Percentiles rank a stretch among this genome's conserved stretches.
Evolutionary conservation across 2,888 invertebrate genomes (phyloP).

Genomic region (Pristionchus maxplancki): DNA sequence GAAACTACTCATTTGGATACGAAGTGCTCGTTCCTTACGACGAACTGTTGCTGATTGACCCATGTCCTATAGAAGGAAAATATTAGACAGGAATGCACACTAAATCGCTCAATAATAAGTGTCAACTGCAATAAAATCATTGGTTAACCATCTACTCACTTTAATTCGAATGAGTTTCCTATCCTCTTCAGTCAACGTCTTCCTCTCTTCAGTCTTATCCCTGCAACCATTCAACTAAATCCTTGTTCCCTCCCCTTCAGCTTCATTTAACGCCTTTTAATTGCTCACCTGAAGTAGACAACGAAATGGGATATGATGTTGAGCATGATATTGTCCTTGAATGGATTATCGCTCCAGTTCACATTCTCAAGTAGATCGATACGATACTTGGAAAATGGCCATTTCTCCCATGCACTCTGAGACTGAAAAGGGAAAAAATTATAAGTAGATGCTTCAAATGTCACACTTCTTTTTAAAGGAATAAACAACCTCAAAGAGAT

Average conservation of each 20-base stretch:
- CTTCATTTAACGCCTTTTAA: too few species aligned
- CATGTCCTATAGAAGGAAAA: not conserved
- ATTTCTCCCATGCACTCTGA: slow-evolving; percentile 49
- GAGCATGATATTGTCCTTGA: not conserved
- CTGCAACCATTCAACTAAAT: slow-evolving; percentile 55
- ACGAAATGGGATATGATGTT: not conserved
- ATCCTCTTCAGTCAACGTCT: slow-evolving; percentile 68
- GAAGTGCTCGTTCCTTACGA: slow-evolving; percentile 68
- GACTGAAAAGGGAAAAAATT: not conserved
- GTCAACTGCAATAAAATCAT: not conserved
- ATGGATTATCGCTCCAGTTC: not conserved
- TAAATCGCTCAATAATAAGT: not conserved
- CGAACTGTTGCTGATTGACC: slow-evolving; percentile 47
- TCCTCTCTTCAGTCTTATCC: slow-evolving; percentile 63
- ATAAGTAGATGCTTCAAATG: not conserved
- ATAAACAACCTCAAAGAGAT: not conserved
- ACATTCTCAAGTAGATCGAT: slow-evolving; percentile 36
- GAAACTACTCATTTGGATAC: slow-evolving; percentile 71
- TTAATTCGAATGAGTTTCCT: slow-evolving; percentile 66
- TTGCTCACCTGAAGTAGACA: slow-evolving; percentile 36
- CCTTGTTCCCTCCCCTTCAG: too few species aligned
- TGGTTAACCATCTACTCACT: too few species aligned
- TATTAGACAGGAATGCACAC: not conserved
- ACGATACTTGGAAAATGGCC: slow-evolving; percentile 19
- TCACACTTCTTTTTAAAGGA: too few species aligned